phyloP scores from a whole-genome alignment of 2,113 vertebrate genomes.

The Microcebus lehilahytsara region DNA sequence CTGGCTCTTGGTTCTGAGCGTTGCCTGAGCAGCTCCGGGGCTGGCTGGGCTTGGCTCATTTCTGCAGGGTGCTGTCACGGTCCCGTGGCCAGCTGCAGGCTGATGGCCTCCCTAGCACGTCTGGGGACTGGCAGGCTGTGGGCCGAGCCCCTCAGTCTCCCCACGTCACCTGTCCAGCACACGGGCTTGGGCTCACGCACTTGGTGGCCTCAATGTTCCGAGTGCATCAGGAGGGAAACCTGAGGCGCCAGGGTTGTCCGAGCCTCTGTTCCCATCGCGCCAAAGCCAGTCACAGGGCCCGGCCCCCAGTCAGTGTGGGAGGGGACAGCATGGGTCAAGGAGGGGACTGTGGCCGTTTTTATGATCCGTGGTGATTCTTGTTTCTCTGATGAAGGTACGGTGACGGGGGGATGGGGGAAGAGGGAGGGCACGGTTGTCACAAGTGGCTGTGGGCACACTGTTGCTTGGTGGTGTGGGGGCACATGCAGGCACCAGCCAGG shows the following conservation, averaged over 20 bases:
- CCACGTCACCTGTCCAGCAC: too few species aligned
- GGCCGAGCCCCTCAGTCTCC: neutral
- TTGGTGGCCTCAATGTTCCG: neutral
- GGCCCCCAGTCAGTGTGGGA: neutral
- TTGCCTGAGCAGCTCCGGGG: neutral
- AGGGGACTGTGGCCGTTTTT: too few species aligned
- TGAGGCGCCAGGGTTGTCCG: accelerated
- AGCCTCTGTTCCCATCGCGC: neutral
- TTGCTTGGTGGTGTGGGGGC: neutral
- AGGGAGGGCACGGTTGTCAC: neutral
- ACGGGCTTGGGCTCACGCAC: accelerated
- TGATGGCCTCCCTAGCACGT: neutral
- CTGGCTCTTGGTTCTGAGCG: neutral
- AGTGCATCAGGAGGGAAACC: neutral
- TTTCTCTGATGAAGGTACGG: neutral
- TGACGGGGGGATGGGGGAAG: neutral
- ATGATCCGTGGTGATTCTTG: neutral
- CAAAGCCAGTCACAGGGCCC: neutral
- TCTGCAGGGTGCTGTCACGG: neutral
- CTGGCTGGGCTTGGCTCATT: neutral
- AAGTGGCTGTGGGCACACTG: neutral
- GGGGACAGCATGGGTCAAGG: neutral
- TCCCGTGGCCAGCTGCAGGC: neutral
- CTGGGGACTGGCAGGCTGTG: neutral
- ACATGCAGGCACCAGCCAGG: neutral